Conservation (phyloP, 2,797 vertebrate genomes). For the Amblyraja radiata region DNA sequence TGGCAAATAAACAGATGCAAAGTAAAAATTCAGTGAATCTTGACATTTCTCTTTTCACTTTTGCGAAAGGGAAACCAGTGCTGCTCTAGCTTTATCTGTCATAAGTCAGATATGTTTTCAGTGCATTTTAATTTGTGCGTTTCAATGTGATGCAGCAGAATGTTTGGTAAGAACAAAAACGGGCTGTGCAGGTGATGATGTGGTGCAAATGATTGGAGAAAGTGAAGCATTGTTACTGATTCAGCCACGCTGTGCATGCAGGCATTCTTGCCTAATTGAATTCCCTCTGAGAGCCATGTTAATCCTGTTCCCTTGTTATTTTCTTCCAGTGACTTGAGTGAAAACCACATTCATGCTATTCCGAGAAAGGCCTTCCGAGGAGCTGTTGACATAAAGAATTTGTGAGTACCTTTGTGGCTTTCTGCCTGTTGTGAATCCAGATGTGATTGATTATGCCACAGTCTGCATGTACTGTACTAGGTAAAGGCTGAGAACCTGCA, state of each 20-base stretch:
- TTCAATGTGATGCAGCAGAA: not conserved
- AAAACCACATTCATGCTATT: conserved; percentile 96
- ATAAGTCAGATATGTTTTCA: not conserved
- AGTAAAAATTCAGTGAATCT: not conserved
- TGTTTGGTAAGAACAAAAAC: not conserved
- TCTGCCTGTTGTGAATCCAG: not conserved
- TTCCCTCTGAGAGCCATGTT: not conserved
- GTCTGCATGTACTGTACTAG: not conserved
- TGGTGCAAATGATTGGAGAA: not conserved
- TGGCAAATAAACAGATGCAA: not conserved
- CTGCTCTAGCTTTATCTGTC: not conserved
- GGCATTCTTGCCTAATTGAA: not conserved
- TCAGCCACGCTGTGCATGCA: not conserved
- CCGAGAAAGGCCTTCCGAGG: conserved; percentile 95
- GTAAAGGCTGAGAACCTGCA: not conserved
- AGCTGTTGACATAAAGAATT: conserved; percentile 93
- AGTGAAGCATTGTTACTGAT: not conserved
- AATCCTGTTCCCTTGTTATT: conserved; percentile 37
- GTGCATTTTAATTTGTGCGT: not conserved
- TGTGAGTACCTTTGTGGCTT: conserved; percentile 69
- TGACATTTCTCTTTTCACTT: not conserved
- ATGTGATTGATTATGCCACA: not conserved
- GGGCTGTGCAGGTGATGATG: not conserved
- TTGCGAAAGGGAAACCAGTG: too few relatives aligned
- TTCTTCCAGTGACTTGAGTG: conserved; percentile 81